These are phyloP conservation scores for Sicus ferrugineus DNA, from an alignment of 2,888 invertebrate genomes.

Conservation along the genomic window DNA sequence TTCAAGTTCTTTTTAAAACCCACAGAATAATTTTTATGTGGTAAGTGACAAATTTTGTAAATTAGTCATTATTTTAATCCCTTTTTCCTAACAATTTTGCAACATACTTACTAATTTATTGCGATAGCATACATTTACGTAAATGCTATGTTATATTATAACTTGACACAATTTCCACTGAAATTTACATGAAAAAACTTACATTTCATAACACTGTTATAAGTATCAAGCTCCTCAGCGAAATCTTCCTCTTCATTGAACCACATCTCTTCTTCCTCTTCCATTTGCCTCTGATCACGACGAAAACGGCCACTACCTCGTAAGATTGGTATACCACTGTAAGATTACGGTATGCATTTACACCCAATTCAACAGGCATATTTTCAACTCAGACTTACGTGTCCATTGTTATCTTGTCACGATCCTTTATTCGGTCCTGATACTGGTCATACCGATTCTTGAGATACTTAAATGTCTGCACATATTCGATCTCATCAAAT, in stretches of 20 bases:
- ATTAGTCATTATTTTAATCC: no score
- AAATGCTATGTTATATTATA: neutral
- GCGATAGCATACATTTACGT: no score
- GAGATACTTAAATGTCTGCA: constrained; percentile 95
- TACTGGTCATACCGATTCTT: constrained; percentile 89
- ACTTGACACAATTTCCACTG: no score
- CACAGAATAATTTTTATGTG: no score
- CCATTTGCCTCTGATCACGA: constrained; percentile 90
- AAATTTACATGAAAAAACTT: constrained; percentile 48
- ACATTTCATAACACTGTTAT: constrained; percentile 64
- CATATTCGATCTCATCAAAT: constrained; percentile 94
- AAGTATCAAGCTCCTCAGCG: constrained; percentile 73
- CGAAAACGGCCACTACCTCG: constrained; percentile 78
- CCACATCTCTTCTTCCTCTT: constrained; percentile 99
- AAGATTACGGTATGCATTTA: neutral
- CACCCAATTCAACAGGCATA: neutral
- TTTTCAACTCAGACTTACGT: constrained; percentile 67
- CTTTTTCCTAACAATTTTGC: no score
- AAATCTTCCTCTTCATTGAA: constrained; percentile 97
- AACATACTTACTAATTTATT: no score
- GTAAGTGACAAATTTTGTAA: no score
- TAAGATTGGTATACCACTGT: constrained; percentile 70
- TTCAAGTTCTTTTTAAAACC: no score
- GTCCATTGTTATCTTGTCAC: constrained; percentile 76
- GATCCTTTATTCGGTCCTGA: constrained; percentile 88